phyloP scores from a whole-genome alignment of 2,113 vertebrate genomes.

The Dasyurus viverrinus region DNA sequence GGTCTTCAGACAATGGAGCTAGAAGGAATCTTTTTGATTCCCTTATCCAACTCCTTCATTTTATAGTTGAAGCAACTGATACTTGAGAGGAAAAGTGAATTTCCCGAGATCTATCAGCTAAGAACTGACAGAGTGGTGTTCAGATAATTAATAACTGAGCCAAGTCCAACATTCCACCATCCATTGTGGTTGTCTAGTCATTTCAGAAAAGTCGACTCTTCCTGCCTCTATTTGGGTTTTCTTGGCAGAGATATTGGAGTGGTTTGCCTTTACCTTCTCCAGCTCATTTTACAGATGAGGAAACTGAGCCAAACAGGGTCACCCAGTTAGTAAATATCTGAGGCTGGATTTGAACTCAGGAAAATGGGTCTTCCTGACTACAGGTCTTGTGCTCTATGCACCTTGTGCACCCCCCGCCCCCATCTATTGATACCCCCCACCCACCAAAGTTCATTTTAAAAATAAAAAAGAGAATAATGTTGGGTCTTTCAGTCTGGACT shows the following conservation, averaged over 20 bases:
- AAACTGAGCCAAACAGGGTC: not conserved
- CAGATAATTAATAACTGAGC: not conserved
- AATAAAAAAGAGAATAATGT: not conserved
- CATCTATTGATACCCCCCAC: too few species aligned
- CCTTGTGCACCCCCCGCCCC: not conserved
- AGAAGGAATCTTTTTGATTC: not conserved
- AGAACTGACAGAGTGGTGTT: not conserved
- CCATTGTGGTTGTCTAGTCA: not conserved
- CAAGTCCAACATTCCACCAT: not conserved
- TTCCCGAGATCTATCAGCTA: not conserved
- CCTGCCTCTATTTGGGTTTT: not conserved
- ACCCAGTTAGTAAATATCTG: not conserved
- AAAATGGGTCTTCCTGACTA: not conserved
- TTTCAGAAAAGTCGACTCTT: not conserved
- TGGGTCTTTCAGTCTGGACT: not conserved
- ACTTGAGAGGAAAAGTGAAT: not conserved
- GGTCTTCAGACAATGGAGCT: not conserved
- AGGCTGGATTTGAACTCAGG: not conserved
- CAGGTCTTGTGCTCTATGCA: not conserved
- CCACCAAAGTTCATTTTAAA: not conserved
- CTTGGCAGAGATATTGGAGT: not conserved
- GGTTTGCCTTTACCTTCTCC: not conserved
- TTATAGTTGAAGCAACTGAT: not conserved
- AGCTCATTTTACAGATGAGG: not conserved
- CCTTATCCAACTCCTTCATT: not conserved